Conservation (phyloP, 2,888 invertebrate genomes). For the Balanococcus diminutus region DNA sequence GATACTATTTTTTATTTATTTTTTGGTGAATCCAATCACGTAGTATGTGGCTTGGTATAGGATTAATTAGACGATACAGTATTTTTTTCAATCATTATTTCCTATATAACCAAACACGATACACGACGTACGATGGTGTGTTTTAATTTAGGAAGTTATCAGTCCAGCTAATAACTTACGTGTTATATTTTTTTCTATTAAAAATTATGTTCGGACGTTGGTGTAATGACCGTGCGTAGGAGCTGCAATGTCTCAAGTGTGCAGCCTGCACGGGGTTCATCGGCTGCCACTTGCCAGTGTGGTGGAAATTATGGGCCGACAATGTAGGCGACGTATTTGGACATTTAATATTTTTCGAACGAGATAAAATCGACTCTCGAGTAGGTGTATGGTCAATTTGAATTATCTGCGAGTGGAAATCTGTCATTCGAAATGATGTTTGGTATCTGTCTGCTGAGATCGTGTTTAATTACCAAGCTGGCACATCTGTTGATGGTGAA, state of each 20-base stretch:
- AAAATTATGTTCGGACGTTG: slow-evolving; percentile 9
- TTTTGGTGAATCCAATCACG: slow-evolving; percentile 13
- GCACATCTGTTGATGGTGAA: not conserved
- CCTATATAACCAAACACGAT: too few species aligned
- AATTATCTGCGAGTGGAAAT: slow-evolving; percentile 15
- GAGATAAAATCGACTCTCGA: not conserved
- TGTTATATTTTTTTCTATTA: not conserved
- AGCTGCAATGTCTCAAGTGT: slow-evolving; percentile 7
- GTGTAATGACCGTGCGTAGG: slow-evolving; percentile 38
- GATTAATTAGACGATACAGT: not conserved
- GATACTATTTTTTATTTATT: too few species aligned
- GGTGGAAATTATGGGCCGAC: slow-evolving; percentile 27
- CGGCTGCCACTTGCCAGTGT: not conserved
- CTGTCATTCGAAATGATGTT: not conserved
- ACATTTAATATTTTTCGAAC: slow-evolving; percentile 37
- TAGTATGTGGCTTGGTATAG: not conserved
- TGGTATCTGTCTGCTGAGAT: not conserved
- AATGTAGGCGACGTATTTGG: slow-evolving; percentile 37
- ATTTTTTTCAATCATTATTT: not conserved
- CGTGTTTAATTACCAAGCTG: not conserved
- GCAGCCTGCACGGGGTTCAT: not conserved
- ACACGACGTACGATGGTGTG: not conserved
- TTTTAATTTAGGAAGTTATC: not conserved
- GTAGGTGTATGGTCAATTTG: slow-evolving; percentile 2
- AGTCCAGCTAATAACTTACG: not conserved